Base-by-base conservation (phyloP, 2,888 invertebrate species). In the Lasioglossum marginatum region DNA sequence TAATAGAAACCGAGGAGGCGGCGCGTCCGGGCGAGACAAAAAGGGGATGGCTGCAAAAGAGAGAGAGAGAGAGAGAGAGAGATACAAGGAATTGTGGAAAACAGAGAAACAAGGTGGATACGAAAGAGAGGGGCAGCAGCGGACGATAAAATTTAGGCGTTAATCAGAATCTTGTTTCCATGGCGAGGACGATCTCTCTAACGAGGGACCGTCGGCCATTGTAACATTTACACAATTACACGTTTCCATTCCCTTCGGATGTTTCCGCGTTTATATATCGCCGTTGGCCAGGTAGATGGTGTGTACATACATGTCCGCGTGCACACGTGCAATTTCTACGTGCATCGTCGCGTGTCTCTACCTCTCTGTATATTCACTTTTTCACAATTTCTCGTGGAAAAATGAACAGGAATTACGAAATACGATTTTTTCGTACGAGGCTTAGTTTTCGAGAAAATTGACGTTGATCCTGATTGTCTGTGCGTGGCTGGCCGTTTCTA, bases 141-240 rank as follows among this genome's bases (percentile, higher is more conserved):
- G 78, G 87, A 86, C 91, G 91, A 93, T 93, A 93, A 93, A 94
- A 94, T 94, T 93, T 92, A 90, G 92, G 91, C 93, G 92, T 93
- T 93, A 92, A 93, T 93, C 93, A 93, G 93, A 93, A 93, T 93
- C 93, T 93, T 92, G 93, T 93, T 93, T 92, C 90, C 90, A 91
- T 89, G 87, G 76, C 78, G 79, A 72, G 88, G 86, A 79, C 77
- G 82, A 74, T 82, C 88, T 88, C 88, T 88, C 90, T 91, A 93
- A 92, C 92, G 90, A 91, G 91, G 72, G 88, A 86, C 90, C 90
- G 72, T 92, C 92, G 91, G 93, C 93, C 93, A 92, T 94, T 94
- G 93, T 93, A 90, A 91, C 93, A 92, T 94, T 93, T 92, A 93
- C 92, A 92, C 93, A 93, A 94, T 94, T 93, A 93, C 92, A 91